Conservation (phyloP, 1,140 invertebrate genomes). For the Rhagoletis zephyria region DNA sequence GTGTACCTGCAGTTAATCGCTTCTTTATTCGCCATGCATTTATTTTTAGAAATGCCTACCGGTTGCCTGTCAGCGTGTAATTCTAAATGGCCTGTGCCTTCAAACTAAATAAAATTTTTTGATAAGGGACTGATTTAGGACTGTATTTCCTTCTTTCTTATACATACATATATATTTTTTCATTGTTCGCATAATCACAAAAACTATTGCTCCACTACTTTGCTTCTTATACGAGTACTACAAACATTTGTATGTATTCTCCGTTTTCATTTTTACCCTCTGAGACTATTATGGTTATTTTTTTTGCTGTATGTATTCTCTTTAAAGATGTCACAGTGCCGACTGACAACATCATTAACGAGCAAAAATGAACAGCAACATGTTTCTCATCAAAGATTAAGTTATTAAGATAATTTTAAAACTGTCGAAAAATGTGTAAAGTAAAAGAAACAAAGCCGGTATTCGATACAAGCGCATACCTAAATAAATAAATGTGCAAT, state of each 20-base stretch:
- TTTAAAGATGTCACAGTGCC: neutral
- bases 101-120: neutral
- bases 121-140: too few relatives aligned
- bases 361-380: neutral
- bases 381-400: neutral
- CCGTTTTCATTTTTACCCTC: too few relatives aligned
- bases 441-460: neutral
- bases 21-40: neutral
- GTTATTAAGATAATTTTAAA: neutral
- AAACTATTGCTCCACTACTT: neutral
- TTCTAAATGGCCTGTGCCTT: neutral
- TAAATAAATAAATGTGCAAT: neutral
- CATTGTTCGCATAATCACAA: too few relatives aligned
- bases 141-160: too few relatives aligned
- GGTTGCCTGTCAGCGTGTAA: neutral
- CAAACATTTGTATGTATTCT: too few relatives aligned
- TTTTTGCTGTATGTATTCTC: too few relatives aligned
- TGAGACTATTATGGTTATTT: too few relatives aligned
- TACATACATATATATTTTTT: too few relatives aligned
- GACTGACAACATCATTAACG: constrained; percentile 7
- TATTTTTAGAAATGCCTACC: neutral
- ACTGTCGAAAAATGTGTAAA: neutral
- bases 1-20: neutral
- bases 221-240: neutral
- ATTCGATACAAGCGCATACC: neutral